These are phyloP conservation scores for Phymanthus crucifer DNA, from an alignment of 92 coral and sea anemone species.

Conservation along the genomic window DNA sequence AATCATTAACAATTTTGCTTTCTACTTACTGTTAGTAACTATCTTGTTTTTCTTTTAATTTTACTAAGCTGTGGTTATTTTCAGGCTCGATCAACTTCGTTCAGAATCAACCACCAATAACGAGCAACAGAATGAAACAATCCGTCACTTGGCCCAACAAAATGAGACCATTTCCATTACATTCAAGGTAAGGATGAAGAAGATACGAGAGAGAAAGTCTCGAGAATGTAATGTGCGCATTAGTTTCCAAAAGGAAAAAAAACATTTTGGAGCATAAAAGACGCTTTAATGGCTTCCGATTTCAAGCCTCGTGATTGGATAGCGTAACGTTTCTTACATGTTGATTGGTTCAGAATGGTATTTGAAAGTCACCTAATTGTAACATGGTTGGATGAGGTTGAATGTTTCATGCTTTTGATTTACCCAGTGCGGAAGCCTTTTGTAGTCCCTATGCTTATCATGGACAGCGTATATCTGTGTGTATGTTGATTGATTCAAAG, in stretches of 20 bases:
- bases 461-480: not conserved
- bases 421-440: too few relatives aligned
- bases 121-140: slow-evolving; percentile 83
- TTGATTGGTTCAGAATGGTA: not conserved
- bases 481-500: not conserved
- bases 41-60: not conserved
- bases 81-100: slow-evolving; percentile 76
- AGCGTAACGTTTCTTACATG: not conserved
- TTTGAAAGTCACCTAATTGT: too few relatives aligned
- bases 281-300: not conserved
- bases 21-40: too few relatives aligned
- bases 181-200: slow-evolving; percentile 67
- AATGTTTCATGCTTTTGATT: too few relatives aligned
- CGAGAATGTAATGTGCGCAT: not conserved
- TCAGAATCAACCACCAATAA: slow-evolving; percentile 60
- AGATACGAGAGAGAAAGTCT: not conserved
- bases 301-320: not conserved
- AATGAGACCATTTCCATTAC: slow-evolving; percentile 86
- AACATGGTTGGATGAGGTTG: too few relatives aligned
- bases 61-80: not conserved
- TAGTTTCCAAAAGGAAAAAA: not conserved
- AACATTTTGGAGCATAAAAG: not conserved
- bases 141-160: slow-evolving; percentile 78
- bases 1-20: not conserved
- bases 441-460: too few relatives aligned